A percentile compares a stretch with the other conserved stretches of the same genome.
phyloP scores from a whole-genome alignment of 2,888 invertebrate species.

The Agrenia bidenticulata region DNA sequence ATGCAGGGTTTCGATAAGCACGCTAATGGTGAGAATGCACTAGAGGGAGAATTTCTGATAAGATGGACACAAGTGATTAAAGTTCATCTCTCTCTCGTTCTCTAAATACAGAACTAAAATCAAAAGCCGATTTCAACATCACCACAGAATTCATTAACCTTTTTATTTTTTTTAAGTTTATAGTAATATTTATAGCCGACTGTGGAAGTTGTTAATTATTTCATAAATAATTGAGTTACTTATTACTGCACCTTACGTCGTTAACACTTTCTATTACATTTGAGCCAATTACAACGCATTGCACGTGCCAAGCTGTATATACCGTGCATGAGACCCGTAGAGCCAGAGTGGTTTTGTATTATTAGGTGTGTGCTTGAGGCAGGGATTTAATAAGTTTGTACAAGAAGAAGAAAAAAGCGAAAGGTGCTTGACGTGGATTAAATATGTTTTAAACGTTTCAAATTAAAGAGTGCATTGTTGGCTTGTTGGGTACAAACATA shows the following conservation, averaged over 20 bases:
- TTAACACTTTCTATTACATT: slow-evolving; percentile 10
- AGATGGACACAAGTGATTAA: too few species aligned
- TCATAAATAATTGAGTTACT: not conserved
- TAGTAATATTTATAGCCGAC: not conserved
- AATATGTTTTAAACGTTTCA: too few species aligned
- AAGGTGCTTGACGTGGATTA: too few species aligned
- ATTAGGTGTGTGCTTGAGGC: not conserved
- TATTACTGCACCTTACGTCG: not conserved
- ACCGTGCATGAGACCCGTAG: not conserved
- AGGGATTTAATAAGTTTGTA: too few species aligned
- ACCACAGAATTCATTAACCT: not conserved
- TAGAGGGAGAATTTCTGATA: too few species aligned
- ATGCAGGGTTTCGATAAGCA: too few species aligned
- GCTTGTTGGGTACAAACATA: too few species aligned
- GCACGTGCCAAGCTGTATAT: not conserved
- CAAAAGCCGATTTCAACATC: not conserved
- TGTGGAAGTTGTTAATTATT: slow-evolving; percentile 7
- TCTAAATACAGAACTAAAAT: not conserved
- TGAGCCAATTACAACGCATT: not conserved
- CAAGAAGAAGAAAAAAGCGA: too few species aligned
- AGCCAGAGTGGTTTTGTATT: not conserved
- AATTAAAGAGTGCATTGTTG: too few species aligned
- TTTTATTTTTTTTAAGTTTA: not conserved
- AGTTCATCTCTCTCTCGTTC: too few species aligned
- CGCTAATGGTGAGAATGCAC: too few species aligned